These are phyloP conservation scores for Calyptommatus sinebrachiatus DNA, from an alignment of 2,113 vertebrate genomes.

Conservation along the genomic window DNA sequence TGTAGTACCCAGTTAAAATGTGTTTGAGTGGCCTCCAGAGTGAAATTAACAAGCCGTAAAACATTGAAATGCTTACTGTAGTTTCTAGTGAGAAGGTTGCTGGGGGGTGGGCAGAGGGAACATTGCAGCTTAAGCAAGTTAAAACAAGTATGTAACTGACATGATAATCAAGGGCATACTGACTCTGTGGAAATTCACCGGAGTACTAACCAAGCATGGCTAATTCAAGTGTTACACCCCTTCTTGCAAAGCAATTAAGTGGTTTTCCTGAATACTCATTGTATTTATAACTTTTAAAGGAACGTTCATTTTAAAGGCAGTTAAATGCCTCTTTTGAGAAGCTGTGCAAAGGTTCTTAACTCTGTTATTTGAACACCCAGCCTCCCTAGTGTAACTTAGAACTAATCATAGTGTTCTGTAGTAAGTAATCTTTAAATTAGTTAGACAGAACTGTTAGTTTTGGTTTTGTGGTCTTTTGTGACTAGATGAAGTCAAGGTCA, in stretches of 20 bases:
- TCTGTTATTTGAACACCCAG: not conserved
- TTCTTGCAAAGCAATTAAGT: not conserved
- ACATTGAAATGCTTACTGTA: slow-evolving; percentile 33
- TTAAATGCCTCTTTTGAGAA: not conserved
- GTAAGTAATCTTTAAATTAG: not conserved
- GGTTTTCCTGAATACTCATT: not conserved
- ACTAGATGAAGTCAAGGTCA: not conserved
- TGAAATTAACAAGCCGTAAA: slow-evolving; percentile 44
- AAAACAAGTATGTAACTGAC: slow-evolving; percentile 33
- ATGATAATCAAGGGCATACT: not conserved
- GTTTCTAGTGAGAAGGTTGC: slow-evolving; percentile 2
- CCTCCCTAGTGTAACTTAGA: not conserved
- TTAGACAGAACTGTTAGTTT: not conserved
- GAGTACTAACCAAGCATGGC: slow-evolving; percentile 31
- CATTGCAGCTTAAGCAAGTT: slow-evolving; percentile 42
- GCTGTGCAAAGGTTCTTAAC: not conserved
- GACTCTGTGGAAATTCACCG: slow-evolving; percentile 13
- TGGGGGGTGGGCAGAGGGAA: slow-evolving; percentile 19
- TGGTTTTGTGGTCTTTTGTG: not conserved
- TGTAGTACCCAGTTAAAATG: slow-evolving; percentile 48
- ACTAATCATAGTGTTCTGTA: not conserved
- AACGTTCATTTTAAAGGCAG: not conserved
- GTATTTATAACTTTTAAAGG: not conserved
- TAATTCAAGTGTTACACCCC: not conserved
- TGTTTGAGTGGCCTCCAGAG: slow-evolving; percentile 45